phyloP scores from a whole-genome alignment of 2,113 vertebrate genomes.

The Crotalus tigris region DNA sequence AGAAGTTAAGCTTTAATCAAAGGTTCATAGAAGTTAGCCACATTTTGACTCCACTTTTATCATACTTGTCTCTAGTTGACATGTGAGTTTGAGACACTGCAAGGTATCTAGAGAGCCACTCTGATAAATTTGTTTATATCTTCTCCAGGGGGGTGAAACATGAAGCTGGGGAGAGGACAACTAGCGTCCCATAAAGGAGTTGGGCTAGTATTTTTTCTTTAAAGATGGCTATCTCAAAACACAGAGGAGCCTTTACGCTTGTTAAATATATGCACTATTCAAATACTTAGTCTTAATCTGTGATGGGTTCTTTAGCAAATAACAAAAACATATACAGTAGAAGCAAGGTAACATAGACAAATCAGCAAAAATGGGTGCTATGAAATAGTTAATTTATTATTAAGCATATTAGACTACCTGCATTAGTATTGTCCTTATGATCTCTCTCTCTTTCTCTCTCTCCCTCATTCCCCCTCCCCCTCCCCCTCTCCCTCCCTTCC shows the following conservation, averaged over 20 bases:
- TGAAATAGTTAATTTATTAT: slow-evolving; percentile 20
- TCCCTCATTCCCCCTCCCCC: too few species aligned
- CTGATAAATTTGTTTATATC: too few species aligned
- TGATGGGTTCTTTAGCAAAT: not conserved
- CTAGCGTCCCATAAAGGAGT: too few species aligned
- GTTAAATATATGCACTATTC: slow-evolving; percentile 21
- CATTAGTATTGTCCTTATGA: too few species aligned
- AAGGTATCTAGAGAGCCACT: not conserved
- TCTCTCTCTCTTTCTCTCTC: too few species aligned
- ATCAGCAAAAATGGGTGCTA: not conserved
- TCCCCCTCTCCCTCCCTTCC: rapidly evolving
- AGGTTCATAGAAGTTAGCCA: not conserved
- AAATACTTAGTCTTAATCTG: not conserved
- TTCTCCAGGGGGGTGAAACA: not conserved
- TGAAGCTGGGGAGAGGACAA: not conserved
- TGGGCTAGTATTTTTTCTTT: not conserved
- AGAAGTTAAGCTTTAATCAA: not conserved
- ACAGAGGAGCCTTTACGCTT: not conserved
- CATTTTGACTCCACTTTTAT: not conserved
- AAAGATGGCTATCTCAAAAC: not conserved
- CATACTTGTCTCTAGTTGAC: not conserved
- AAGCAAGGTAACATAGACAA: slow-evolving; percentile 10
- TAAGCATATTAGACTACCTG: slow-evolving; percentile 4
- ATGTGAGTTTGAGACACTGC: not conserved
- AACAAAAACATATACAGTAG: not conserved